phyloP scores from a whole-genome alignment of 2,797 vertebrate species.

The Ispidina lecontei region DNA sequence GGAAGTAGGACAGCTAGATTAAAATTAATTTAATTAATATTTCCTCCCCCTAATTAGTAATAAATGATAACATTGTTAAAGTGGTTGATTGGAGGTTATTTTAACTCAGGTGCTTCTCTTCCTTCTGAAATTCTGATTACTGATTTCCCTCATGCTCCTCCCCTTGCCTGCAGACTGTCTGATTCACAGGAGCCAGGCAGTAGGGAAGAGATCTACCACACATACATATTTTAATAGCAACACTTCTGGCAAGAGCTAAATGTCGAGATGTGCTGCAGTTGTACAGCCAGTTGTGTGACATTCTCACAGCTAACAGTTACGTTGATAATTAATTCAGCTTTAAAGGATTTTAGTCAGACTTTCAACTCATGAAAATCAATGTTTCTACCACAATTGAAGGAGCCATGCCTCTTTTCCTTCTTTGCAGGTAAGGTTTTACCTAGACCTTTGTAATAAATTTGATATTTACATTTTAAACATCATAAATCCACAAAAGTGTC shows the following conservation, averaged over 20 bases:
- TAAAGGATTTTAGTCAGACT: neutral
- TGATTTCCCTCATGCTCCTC: neutral
- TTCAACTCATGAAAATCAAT: constrained; percentile 10
- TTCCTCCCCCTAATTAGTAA: fast-evolving
- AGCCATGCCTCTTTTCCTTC: neutral
- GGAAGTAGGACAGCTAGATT: neutral
- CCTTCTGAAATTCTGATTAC: neutral
- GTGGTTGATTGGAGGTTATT: neutral
- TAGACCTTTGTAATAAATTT: constrained; percentile 3
- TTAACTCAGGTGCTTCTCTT: neutral
- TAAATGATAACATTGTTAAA: neutral
- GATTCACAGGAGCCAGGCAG: neutral
- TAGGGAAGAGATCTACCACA: neutral
- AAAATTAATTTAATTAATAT: neutral
- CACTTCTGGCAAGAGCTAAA: constrained; percentile 16
- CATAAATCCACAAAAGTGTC: constrained; percentile 32
- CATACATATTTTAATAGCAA: constrained; percentile 2
- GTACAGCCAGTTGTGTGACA: neutral
- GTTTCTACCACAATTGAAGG: neutral
- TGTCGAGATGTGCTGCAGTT: neutral
- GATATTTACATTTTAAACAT: constrained; percentile 41
- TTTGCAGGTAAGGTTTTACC: neutral
- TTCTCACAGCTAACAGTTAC: neutral
- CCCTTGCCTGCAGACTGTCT: neutral
- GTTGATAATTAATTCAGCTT: constrained; percentile 22